Conservation (phyloP, 2,113 vertebrate genomes). For the Prunella fulvescens region DNA sequence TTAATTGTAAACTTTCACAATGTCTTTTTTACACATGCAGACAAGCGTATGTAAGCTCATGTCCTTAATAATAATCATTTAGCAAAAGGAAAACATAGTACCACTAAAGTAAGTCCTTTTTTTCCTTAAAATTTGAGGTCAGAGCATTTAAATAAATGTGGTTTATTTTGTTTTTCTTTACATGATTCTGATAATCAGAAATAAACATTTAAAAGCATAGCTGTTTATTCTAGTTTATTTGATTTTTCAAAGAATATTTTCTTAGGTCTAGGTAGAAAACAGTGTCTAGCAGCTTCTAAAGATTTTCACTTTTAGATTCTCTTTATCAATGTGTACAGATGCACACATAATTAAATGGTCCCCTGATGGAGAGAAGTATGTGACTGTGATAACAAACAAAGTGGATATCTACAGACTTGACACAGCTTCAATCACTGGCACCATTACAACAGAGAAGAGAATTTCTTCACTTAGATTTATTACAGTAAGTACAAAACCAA, state of each 20-base stretch:
- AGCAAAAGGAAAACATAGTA: background rate
- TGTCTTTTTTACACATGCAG: background rate
- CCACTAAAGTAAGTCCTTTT: background rate
- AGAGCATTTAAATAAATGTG: background rate
- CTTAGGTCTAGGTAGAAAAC: background rate
- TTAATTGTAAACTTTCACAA: background rate
- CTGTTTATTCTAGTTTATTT: background rate
- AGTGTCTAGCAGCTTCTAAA: background rate
- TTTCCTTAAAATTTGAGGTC: background rate
- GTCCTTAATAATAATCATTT: background rate
- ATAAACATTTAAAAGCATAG: background rate
- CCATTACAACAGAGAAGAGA: slow-evolving; percentile 80
- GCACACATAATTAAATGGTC: slow-evolving; percentile 94
- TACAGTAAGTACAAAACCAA: slow-evolving; percentile 75
- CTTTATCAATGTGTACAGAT: slow-evolving; percentile 65
- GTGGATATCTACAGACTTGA: slow-evolving; percentile 84
- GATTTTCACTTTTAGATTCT: background rate
- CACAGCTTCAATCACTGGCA: slow-evolving; percentile 83
- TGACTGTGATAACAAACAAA: slow-evolving; percentile 78
- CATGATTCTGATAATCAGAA: background rate
- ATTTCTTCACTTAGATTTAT: slow-evolving; percentile 88
- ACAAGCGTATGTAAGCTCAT: background rate
- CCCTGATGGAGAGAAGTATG: slow-evolving; percentile 84
- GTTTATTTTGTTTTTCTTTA: background rate
- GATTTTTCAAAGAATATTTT: background rate